Evolutionary conservation across 2,888 invertebrate genomes (phyloP), one percentile per base, ranked within the genome.

Genomic region (Hirtodrosophila confusa): DNA sequence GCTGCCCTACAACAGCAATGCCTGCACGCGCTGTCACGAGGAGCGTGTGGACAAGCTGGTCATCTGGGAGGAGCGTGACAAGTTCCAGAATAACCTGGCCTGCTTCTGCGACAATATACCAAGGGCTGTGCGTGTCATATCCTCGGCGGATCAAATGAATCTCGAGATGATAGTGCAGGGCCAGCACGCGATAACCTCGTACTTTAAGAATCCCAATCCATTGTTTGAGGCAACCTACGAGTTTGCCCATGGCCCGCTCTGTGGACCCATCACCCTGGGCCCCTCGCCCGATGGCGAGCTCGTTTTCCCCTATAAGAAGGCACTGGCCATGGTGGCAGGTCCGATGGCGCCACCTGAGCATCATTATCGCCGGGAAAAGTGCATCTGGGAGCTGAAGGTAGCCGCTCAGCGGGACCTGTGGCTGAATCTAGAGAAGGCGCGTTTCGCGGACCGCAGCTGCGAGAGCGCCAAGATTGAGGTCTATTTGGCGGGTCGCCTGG

Each of bases 381-480:
- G 96, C 83, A 95, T 96, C 78, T 96, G 96, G 96, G 96, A 96
- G 84, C 92, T 97, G 41, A 94, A 95, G 75, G 96, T 97, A 9
- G 96, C 96, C 77, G 94, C 95, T 43, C 96, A 97, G 64, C 93
- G 97, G 65, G 97, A 97, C 89, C 93, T 97, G 23, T 97, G 96
- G 95, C 91, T 97, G 29, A 96, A 97, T 89, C 95, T 97, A 84
- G 97, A 97, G 86, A 95, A 96, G 86, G 95, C 96, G 10, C 95
- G 96, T 78, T 97, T 97, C 88, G 95, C 96, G 0, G 96, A 97
- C 41, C 94, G 96, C 40, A 95, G 95, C 65, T 97, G 97, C 89
- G 96, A 96, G 69, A 97, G 97, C 86, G 97, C 97, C 3, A 95
- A 96, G 73, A 94, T 97, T 43, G 97, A 97, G 85, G 95, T 97